Evolutionary conservation across 2,113 vertebrate species (phyloP).

Genomic region (Tachuris rubrigastra): DNA sequence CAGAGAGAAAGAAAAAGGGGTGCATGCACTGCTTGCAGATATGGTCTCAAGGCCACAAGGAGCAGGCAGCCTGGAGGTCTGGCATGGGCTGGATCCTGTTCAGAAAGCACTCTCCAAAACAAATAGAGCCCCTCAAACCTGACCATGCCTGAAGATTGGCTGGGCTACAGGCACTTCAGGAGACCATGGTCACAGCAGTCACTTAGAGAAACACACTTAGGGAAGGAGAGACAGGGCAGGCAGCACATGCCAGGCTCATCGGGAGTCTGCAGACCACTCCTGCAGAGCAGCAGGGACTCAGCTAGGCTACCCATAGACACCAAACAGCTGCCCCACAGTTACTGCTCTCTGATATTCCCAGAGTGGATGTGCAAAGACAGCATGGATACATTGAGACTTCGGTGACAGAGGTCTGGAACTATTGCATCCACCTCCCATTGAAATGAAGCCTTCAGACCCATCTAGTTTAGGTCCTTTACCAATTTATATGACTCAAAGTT

Average conservation of each 20-base stretch:
- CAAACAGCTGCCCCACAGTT: rapidly evolving
- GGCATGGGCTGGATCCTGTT: neutral
- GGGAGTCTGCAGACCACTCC: rapidly evolving
- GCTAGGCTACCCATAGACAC: neutral
- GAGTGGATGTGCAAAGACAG: neutral
- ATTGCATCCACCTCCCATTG: neutral
- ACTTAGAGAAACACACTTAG: neutral
- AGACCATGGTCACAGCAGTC: neutral
- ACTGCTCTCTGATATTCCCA: rapidly evolving
- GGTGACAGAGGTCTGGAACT: neutral
- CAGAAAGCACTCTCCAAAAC: neutral
- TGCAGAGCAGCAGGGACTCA: neutral
- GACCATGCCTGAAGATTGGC: rapidly evolving
- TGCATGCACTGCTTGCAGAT: neutral
- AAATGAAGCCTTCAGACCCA: neutral
- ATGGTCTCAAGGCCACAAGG: neutral
- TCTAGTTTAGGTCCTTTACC: neutral
- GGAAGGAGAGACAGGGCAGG: neutral
- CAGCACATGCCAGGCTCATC: neutral
- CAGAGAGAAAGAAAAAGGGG: neutral
- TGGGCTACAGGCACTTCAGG: neutral
- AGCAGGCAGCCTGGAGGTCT: neutral
- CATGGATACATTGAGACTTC: rapidly evolving
- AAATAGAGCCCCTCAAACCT: neutral
- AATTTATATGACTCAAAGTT: neutral